Base-by-base conservation (phyloP, 2,113 vertebrate species). In the Platanista minor region DNA sequence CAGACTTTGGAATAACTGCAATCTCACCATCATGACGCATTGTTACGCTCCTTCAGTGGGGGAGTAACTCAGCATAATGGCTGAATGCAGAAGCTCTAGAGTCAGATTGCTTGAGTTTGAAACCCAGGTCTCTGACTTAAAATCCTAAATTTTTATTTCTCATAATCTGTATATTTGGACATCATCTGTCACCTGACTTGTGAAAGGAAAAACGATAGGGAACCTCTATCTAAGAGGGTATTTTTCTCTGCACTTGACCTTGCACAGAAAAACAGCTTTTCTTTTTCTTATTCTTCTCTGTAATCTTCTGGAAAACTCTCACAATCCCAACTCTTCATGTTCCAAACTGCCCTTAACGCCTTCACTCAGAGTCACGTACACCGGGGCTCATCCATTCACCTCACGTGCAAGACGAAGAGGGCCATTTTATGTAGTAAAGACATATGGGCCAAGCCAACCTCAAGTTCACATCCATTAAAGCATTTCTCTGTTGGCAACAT, bases 381-480 rank as follows among this genome's bases (percentile, higher is more conserved):
- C 57, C 6, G 25, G 23, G 84, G 78, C 88, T 98, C 90, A 90
- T 17, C 31, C 18, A 95, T 96, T 91, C 71, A 59, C 52, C 88
- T 97, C 97, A 97, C 96, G 85, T 66, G 77, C 41, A 29, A 87
- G 83, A 95, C 0, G 2, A 23, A 95, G 92, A 96, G 87, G 96
- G 39, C 81, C 67, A 39, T 97, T 87, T 97, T 95, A 98, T 91
- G 98, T 67, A 97, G 98, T 96, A 91, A 90, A 98, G 97, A 98
- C 72, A 78, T 92, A 98, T 78, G 96, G 97, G 98, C 96, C 87
- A 95, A 95, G 98, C 87, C 43, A 98, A 98, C 98, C 98, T 97
- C 96, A 82, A 97, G 98, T 98, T 98, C 98, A 98, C 96, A 98
- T 92, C 96, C 86, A 89, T 93, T 98, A 98, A 98, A 98, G 97